Percentiles rank a stretch among this genome's conserved stretches.
phyloP scores from a whole-genome alignment of 2,797 vertebrate genomes.

The Sebastes minor region DNA sequence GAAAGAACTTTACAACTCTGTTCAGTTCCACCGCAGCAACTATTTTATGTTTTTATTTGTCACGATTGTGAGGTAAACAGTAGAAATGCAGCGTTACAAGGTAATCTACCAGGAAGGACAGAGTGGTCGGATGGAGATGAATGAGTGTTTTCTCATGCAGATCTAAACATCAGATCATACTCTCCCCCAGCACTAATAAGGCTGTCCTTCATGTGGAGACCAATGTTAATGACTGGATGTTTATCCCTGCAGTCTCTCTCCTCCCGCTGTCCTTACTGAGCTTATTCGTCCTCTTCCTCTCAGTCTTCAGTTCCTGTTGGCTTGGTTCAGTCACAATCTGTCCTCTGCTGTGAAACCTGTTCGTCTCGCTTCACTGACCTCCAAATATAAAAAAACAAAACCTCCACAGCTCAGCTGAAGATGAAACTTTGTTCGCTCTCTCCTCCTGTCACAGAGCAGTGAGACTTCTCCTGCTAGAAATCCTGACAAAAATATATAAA shows the following conservation, averaged over 20 bases:
- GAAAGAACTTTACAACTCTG: no score
- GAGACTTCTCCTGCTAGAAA: background rate
- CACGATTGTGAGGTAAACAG: background rate
- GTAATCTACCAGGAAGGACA: no score
- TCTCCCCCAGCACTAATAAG: background rate
- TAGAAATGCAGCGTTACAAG: background rate
- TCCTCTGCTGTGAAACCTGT: constrained; percentile 28
- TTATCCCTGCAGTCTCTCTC: background rate
- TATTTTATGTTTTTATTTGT: no score
- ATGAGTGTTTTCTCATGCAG: background rate
- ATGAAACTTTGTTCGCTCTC: background rate
- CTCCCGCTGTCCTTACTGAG: background rate
- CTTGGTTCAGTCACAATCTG: constrained; percentile 35
- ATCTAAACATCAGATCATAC: no score
- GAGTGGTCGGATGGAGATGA: background rate
- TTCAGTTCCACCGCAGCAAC: no score
- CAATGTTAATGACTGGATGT: background rate
- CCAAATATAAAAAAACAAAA: background rate
- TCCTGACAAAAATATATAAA: background rate
- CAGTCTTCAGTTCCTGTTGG: constrained; percentile 5
- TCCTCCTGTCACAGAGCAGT: background rate
- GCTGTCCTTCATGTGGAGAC: background rate
- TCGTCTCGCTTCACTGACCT: constrained; percentile 26
- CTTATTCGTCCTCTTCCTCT: background rate
- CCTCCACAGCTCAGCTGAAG: background rate